These are phyloP conservation scores for Heliconius eleuchia DNA, from an alignment of 1,140 invertebrate species.

Conservation along the genomic window DNA sequence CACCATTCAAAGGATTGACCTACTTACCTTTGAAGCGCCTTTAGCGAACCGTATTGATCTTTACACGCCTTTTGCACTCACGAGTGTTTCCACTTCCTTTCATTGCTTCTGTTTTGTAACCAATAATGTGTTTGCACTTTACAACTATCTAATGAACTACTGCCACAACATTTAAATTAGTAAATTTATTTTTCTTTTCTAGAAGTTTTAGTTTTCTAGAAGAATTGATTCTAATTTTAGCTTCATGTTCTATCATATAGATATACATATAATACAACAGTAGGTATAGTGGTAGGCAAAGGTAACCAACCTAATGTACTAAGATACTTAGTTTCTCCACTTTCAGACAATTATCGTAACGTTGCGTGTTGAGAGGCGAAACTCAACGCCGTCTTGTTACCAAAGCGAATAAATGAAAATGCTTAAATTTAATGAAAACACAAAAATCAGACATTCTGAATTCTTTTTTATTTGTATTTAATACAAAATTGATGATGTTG, in stretches of 20 bases:
- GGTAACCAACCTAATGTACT: not conserved
- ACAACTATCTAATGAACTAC: not conserved
- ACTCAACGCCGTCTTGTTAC: not conserved
- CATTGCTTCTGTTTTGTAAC: constrained; percentile 7
- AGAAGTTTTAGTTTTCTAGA: not conserved
- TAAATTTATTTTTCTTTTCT: not conserved
- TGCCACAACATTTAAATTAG: not conserved
- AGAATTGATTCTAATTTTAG: not conserved
- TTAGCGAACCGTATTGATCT: constrained; percentile 42
- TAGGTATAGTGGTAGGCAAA: not conserved
- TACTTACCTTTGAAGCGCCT: constrained; percentile 33
- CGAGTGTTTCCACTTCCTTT: constrained; percentile 7
- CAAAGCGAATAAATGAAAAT: not conserved
- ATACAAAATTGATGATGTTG: not conserved
- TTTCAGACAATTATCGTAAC: not conserved
- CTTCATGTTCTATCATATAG: not conserved
- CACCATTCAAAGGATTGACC: constrained; percentile 14
- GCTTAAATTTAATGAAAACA: too few relatives aligned
- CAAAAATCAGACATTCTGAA: too few relatives aligned
- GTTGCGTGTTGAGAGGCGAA: not conserved
- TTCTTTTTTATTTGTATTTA: too few relatives aligned
- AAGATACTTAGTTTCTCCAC: not conserved
- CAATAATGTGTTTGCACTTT: not conserved
- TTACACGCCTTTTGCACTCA: constrained; percentile 29
- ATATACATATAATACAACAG: not conserved